Conservation (phyloP, 2,797 vertebrate genomes). For the Tangara arthus region DNA sequence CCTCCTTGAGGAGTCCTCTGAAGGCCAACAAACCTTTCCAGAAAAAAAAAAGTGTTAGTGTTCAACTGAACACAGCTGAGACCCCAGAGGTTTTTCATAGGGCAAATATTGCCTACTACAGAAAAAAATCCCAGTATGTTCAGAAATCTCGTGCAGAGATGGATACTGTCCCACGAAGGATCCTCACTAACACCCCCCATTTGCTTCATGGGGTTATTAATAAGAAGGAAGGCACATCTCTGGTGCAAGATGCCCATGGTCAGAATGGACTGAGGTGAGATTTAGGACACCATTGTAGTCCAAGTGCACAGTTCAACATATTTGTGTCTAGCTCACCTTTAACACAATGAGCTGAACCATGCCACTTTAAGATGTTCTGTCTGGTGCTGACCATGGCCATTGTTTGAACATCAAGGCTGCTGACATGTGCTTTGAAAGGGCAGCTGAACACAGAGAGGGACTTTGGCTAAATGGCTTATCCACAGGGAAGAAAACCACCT, state of each 20-base stretch:
- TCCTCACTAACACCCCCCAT: background rate
- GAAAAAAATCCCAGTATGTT: background rate
- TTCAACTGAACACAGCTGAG: background rate
- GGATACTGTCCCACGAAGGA: background rate
- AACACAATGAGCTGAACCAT: background rate
- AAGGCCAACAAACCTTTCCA: background rate
- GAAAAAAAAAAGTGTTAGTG: background rate
- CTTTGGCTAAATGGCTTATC: background rate
- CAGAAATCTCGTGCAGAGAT: background rate
- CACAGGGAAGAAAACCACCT: background rate
- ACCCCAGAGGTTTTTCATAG: background rate
- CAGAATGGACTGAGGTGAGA: background rate
- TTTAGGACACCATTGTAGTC: background rate
- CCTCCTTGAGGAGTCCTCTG: background rate
- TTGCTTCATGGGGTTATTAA: background rate
- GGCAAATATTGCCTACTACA: background rate
- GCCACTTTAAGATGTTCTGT: background rate
- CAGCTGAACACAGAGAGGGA: background rate
- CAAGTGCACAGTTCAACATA: background rate
- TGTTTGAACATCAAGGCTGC: background rate
- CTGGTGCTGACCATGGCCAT: accelerated
- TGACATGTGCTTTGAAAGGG: accelerated
- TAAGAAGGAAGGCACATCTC: background rate
- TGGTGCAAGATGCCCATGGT: background rate
- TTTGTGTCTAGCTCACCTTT: background rate